These are phyloP conservation scores for Harpalus rufipes DNA, from an alignment of 2,888 invertebrate genomes.

Conservation along the genomic window DNA sequence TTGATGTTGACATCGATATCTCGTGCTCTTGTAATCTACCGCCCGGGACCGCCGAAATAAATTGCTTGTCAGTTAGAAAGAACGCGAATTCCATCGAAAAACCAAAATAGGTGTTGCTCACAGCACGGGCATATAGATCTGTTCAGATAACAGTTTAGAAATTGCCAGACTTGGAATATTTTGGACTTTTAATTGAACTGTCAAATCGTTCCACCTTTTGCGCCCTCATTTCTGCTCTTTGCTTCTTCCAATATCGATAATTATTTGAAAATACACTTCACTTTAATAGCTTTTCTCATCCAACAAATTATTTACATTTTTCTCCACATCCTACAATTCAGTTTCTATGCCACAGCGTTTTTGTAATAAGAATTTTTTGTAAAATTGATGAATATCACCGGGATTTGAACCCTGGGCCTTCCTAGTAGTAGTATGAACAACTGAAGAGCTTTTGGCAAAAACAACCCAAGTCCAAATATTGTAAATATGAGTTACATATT, in stretches of 20 bases:
- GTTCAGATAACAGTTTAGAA: conserved; percentile 61
- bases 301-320: conserved; percentile 39
- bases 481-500: too few relatives aligned
- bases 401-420: too few relatives aligned
- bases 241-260: conserved; percentile 45
- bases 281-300: conserved; percentile 31
- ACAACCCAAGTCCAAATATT: too few relatives aligned
- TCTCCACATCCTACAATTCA: background rate
- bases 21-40: conserved; percentile 63
- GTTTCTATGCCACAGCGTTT: background rate
- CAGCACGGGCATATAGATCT: conserved; percentile 58
- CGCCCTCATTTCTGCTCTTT: background rate
- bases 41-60: conserved; percentile 64
- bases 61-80: conserved; percentile 65
- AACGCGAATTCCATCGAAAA: conserved; percentile 66
- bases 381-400: too few relatives aligned
- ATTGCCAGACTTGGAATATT: conserved; percentile 59
- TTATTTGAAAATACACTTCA: conserved; percentile 40
- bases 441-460: too few relatives aligned
- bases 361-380: too few relatives aligned
- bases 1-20: conserved; percentile 56
- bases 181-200: conserved; percentile 63
- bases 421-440: too few relatives aligned
- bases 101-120: conserved; percentile 62
- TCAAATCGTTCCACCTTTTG: conserved; percentile 53